phyloP scores from a whole-genome alignment of 2,113 vertebrate genomes.

The Pao palembangensis region DNA sequence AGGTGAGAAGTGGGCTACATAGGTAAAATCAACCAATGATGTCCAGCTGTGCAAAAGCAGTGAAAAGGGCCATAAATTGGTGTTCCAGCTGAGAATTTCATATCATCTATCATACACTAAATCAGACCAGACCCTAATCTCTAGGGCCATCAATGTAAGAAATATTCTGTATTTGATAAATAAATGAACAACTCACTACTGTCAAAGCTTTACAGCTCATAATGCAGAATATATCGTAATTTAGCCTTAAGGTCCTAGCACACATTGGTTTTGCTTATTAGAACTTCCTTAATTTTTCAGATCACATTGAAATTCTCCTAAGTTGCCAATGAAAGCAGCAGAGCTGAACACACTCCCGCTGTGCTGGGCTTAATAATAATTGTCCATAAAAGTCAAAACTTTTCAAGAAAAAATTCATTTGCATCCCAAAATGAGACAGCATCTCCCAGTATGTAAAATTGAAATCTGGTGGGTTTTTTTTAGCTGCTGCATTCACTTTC shows the following conservation, averaged over 20 bases:
- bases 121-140: too few species aligned
- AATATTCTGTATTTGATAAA: too few species aligned
- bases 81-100: too few species aligned
- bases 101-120: too few species aligned
- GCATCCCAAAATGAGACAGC: constrained; percentile 23
- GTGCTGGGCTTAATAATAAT: constrained; percentile 28
- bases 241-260: constrained; percentile 5
- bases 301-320: constrained; percentile 17
- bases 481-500: constrained; percentile 23
- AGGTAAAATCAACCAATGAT: too few species aligned
- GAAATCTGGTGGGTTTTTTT: constrained; percentile 42
- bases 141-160: too few species aligned
- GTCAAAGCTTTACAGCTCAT: constrained; percentile 2
- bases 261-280: constrained; percentile 23
- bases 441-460: constrained; percentile 5
- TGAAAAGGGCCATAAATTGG: too few species aligned
- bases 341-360: constrained; percentile 9
- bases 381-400: constrained; percentile 18
- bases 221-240: constrained; percentile 6
- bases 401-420: constrained; percentile 28
- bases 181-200: too few species aligned
- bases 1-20: too few species aligned
- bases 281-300: constrained; percentile 13
- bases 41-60: too few species aligned
- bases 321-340: constrained; percentile 26